Base-by-base conservation (phyloP, 1,140 invertebrate species). In the Drosophila sturtevanti region DNA sequence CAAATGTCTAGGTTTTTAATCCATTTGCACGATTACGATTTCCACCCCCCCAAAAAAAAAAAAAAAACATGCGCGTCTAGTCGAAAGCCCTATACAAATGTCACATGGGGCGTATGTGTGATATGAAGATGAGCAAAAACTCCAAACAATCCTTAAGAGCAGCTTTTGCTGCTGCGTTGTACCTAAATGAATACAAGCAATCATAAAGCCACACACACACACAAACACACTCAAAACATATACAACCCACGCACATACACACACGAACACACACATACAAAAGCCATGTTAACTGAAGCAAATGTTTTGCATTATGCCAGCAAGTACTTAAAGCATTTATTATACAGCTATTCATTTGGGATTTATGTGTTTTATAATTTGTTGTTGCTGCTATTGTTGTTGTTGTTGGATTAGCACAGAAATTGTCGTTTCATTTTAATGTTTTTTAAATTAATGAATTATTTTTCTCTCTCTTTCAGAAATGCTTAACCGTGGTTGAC, bases 241-340 rank as follows among this genome's bases (percentile, higher is more conserved):
- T 24, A 59, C 10, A 68, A 31, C 27, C 27, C 38, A 74, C 9
- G 48, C 34, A 41, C 37, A 31, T 16, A 10, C n/a, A 37, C 38
- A 62, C 37, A 35, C 21, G 16, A 14, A 61, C 48, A 56, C 37
- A 79, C 31, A 70, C 63, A 63, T 41, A 77, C 52, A 73, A 72
- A 71, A 63, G 63, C 63, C 78, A 62, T 80, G 77, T 79, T 72
- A 65, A 72, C 64, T 67, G 59, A 66, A 56, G 73, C 72, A 77
- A 77, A 65, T 84, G 68, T 65, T 76, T 73, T 75, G 68, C 71
- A 72, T 75, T 71, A 34, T 70, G 67, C 77, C 66, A 60, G 63
- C 58, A 56, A 77, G 73, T 81, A 69, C 81, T 86, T 77, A 68
- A 71, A 68, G 73, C 70, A 62, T 81, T 85, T 66, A 81, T 81